Conservation (phyloP, 2,113 vertebrate species). For the Melanocharis versteri region DNA sequence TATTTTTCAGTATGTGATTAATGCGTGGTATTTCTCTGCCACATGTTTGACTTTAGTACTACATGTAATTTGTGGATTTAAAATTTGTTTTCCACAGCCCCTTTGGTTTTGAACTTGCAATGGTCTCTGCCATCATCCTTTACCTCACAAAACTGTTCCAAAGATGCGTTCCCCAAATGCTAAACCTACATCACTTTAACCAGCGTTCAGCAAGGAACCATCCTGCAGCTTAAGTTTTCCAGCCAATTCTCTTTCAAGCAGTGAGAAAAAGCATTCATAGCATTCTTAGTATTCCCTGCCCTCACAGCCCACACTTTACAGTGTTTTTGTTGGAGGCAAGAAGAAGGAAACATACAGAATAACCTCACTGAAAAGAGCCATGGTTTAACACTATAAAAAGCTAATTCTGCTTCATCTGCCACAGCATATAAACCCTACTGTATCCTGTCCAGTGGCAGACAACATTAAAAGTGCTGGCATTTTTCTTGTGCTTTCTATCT, state of each 20-base stretch:
- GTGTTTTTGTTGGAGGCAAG: slow-evolving; percentile 44
- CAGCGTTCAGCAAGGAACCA: slow-evolving; percentile 1
- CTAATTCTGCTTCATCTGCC: slow-evolving; percentile 5
- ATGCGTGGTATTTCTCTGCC: not conserved
- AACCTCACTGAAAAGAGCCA: slow-evolving; percentile 10
- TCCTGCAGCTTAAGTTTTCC: not conserved
- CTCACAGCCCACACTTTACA: slow-evolving; percentile 25
- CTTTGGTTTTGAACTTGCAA: not conserved
- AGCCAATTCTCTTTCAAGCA: slow-evolving; percentile 32
- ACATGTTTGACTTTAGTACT: not conserved
- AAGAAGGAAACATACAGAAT: slow-evolving; percentile 16
- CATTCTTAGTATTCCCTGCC: slow-evolving; percentile 19
- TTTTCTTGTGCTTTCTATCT: slow-evolving; percentile 26
- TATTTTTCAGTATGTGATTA: not conserved
- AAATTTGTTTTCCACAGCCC: not conserved
- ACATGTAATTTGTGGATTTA: not conserved
- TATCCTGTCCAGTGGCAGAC: not conserved
- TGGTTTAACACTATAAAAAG: slow-evolving; percentile 40
- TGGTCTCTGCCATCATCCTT: not conserved
- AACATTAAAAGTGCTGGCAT: not conserved
- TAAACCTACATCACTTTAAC: not conserved
- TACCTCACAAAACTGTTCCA: slow-evolving; percentile 21
- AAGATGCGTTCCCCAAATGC: slow-evolving; percentile 19
- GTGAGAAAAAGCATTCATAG: slow-evolving; percentile 18
- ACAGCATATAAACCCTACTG: not conserved